Evolutionary conservation across 2,888 invertebrate species (phyloP), one percentile per base, ranked within the genome.

Genomic region (Cantharis rustica): DNA sequence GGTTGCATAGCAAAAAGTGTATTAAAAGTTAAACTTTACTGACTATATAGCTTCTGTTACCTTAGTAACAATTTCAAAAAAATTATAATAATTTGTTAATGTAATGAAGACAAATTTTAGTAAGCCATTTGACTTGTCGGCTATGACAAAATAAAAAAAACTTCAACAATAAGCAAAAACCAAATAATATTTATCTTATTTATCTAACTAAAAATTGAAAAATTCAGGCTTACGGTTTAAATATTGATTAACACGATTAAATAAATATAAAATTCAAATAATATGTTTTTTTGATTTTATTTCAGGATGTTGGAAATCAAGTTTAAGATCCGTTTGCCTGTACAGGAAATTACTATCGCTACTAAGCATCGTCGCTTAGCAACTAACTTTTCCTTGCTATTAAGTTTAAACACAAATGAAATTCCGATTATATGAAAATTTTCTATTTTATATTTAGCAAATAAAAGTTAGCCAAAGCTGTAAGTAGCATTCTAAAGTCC

Each of bases 251-350:
- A 47, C n/a, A 47, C n/a, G n/a, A 47, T 47, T 47, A 47, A 47
- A 47, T 47, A 47, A 47, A 47, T n/a, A n/a, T 47, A 47, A 47
- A 66, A 66, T 23, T 16, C 17, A 66, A 66, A 63, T 17, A 71
- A 16, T 61, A 16, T 64, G 15, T 69, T 66, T 62, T 73, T 74
- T 74, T 69, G 73, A 74, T 69, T 74, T 69, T 70, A 70, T 70
- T 69, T 66, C 66, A 23, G 16, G 74, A 69, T 70, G 74, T 74
- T 69, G 64, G 23, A 63, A 69, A 74, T 70, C 61, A 70, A 70
- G 74, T 66, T 73, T 23, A 27, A 70, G 70, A 70, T 70, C 74
- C 74, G 74, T 66, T 70, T 64, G 69, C 74, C 74, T 69, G 74
- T 69, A 16, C 74, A 69, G 74, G 74, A 74, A 74, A 74, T 74